phyloP scores from a whole-genome alignment of 2,888 invertebrate species.

The Carpatolechia fugitivella region DNA sequence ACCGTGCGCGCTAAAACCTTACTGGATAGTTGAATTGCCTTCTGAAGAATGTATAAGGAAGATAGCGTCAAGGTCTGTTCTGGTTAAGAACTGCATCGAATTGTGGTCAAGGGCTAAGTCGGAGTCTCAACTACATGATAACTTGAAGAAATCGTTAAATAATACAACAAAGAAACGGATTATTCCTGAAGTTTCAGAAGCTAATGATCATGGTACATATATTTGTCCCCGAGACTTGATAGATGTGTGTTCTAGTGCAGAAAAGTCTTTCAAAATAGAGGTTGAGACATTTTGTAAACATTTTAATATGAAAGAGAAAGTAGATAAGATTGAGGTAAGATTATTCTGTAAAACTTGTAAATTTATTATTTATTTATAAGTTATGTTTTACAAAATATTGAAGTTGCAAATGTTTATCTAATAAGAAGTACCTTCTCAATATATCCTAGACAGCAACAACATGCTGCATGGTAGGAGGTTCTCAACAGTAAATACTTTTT shows the following conservation, averaged over 20 bases:
- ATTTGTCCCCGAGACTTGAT: slow-evolving; percentile 76
- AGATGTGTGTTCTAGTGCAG: slow-evolving; percentile 69
- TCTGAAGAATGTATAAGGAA: slow-evolving; percentile 84
- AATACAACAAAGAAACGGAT: slow-evolving; percentile 50
- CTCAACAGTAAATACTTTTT: too few relatives aligned
- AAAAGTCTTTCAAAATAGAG: slow-evolving; percentile 87
- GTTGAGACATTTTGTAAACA: slow-evolving; percentile 95
- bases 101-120: slow-evolving; percentile 86
- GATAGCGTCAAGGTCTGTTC: slow-evolving; percentile 89
- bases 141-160: slow-evolving; percentile 74
- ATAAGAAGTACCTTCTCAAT: background rate
- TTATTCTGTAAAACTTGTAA: too few relatives aligned
- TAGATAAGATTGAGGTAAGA: slow-evolving; percentile 90
- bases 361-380: too few relatives aligned
- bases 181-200: slow-evolving; percentile 23
- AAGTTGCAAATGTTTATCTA: too few relatives aligned
- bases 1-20: slow-evolving; percentile 83
- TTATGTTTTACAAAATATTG: too few relatives aligned
- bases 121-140: slow-evolving; percentile 80
- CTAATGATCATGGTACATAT: slow-evolving; percentile 33
- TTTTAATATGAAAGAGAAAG: slow-evolving; percentile 88
- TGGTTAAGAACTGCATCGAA: slow-evolving; percentile 88
- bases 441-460: background rate
- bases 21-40: slow-evolving; percentile 89
- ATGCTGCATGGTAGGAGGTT: too few relatives aligned